phyloP scores from a whole-genome alignment of 2,113 vertebrate species.

The Bujurquina vittata region DNA sequence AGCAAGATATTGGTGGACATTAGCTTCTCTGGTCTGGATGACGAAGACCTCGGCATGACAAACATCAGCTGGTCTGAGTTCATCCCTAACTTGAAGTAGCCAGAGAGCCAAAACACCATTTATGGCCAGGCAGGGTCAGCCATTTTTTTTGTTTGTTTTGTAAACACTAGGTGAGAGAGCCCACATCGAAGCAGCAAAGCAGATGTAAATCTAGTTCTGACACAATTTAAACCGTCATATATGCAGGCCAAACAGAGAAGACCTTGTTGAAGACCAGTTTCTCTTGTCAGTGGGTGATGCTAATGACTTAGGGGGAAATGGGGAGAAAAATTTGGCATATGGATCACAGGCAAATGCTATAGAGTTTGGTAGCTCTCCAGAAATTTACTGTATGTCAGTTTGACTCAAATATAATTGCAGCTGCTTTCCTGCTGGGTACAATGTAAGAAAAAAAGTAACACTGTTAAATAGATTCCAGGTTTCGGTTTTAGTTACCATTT shows the following conservation, averaged over 20 bases:
- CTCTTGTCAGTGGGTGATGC: background rate
- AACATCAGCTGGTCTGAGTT: slow-evolving; percentile 90
- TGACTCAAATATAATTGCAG: background rate
- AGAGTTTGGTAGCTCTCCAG: background rate
- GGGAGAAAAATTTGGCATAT: background rate
- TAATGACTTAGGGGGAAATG: background rate
- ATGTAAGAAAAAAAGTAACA: background rate
- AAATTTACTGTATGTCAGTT: background rate
- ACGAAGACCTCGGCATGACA: slow-evolving; percentile 83
- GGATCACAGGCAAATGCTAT: background rate
- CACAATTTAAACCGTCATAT: background rate
- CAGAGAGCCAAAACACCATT: background rate
- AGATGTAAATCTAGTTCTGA: slow-evolving; percentile 6
- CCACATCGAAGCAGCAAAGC: background rate
- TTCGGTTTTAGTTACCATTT: background rate
- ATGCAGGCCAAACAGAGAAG: too few species aligned
- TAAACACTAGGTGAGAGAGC: slow-evolving; percentile 42
- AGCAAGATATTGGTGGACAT: slow-evolving; percentile 95
- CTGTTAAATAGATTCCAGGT: background rate
- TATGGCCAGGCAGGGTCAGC: background rate
- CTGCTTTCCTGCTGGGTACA: background rate
- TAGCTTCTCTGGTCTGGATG: slow-evolving; percentile 90
- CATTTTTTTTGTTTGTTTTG: background rate
- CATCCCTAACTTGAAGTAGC: slow-evolving; percentile 85
- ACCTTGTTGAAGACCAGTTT: background rate